Evolutionary conservation across 2,797 vertebrate genomes (phyloP), one percentile per base, ranked within the genome.

Genomic region (Dendrocincla tyrannina): DNA sequence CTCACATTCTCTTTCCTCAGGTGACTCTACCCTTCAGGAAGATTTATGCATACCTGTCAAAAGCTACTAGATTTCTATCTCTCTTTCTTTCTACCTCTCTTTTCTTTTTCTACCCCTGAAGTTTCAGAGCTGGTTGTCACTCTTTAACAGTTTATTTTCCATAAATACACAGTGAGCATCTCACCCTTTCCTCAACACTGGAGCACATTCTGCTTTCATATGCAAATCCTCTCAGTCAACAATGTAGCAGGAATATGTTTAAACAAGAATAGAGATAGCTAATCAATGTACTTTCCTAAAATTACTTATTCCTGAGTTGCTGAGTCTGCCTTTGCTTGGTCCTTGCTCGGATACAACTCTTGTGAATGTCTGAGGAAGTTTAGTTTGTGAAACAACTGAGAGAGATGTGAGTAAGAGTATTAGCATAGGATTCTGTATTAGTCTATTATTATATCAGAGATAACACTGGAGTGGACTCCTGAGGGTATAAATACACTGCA

Each of bases 111-210:
- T 50, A 39, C 23, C 23, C 68, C n/a, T 91, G 82, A 66, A 82
- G 49, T 93, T 96, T 93, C 80, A 56, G 70, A 76, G 70, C 66
- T 68, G 56, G 39, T 87, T 97, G 95, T 96, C 91, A 94, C 81
- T 93, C 91, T 95, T 95, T 70, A 94, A 86, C 39, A 90, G 74
- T 80, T 95, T 90, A 87, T 96, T 97, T 98, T 97, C 89, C 80
- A 92, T 87, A 95, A 97, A 94, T 64, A 96, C 69, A 93, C 63
- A 78, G 82, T 87, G 42, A 93, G n/a, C 46, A 62, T 7, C 58
- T 93, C 91, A 39, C 41, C 80, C 41, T 83, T 79, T 87, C 50
- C 75, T 85, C 81, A 75, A 91, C 46, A 63, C 20, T 49, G n/a
- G 41, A 87, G 81, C 28, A 74, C 39, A 93, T 91, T 80, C 56